phyloP scores from a whole-genome alignment of 2,797 vertebrate species.

The Anableps anableps region DNA sequence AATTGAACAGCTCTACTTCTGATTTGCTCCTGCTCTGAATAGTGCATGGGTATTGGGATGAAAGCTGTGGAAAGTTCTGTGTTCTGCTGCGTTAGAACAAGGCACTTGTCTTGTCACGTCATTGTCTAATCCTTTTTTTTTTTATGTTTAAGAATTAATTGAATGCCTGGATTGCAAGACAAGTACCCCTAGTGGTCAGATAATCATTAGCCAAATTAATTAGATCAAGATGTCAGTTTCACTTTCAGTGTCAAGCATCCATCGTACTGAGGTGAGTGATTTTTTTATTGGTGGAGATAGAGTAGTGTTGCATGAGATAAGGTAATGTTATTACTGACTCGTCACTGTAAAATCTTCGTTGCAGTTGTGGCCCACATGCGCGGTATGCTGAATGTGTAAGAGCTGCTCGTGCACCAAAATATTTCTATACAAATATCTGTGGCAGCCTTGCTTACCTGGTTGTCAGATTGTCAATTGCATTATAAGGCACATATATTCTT shows the following conservation, averaged over 20 bases:
- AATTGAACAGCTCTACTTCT: no score
- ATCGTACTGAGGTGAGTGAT: background rate
- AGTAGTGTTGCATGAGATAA: background rate
- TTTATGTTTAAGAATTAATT: background rate
- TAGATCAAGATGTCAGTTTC: background rate
- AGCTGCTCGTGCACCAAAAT: background rate
- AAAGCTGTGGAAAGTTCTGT: background rate
- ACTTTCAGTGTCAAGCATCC: background rate
- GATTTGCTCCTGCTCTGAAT: no score
- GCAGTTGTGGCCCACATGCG: background rate
- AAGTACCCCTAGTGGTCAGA: background rate
- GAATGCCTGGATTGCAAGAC: background rate
- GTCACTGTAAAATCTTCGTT: background rate
- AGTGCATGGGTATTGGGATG: background rate
- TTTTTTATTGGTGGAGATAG: background rate
- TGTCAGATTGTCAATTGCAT: no score
- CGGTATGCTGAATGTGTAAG: background rate
- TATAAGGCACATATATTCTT: no score
- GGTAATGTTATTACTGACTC: background rate
- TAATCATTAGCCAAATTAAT: background rate
- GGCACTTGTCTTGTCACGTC: background rate
- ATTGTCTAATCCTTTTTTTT: background rate
- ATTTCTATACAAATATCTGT: background rate
- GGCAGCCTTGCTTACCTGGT: background rate
- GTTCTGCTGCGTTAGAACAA: background rate